These are phyloP conservation scores for Thripadectes ignobilis DNA, from an alignment of 2,797 vertebrate species.

Conservation along the genomic window DNA sequence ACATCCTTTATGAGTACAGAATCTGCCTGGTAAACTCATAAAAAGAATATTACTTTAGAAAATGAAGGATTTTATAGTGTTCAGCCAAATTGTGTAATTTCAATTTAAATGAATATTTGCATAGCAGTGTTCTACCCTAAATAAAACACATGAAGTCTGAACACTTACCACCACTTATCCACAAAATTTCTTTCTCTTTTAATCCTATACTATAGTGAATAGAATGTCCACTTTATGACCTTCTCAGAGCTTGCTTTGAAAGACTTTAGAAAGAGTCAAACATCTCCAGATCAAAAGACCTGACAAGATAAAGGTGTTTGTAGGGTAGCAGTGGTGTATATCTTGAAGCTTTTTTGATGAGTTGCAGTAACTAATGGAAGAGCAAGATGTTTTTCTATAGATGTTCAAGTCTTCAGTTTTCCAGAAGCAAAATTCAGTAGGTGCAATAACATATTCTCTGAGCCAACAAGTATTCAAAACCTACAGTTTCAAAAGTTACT, in stretches of 20 bases:
- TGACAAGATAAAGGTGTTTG: neutral
- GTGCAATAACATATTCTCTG: neutral
- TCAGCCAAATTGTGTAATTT: neutral
- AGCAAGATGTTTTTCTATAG: neutral
- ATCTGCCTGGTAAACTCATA: slow-evolving; percentile 6
- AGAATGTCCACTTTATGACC: neutral
- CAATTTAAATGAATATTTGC: neutral
- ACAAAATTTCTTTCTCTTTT: neutral
- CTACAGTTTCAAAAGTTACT: neutral
- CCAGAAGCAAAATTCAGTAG: neutral
- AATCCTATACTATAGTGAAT: neutral
- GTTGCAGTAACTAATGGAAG: neutral
- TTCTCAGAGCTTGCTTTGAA: neutral
- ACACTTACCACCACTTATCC: neutral
- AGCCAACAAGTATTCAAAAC: neutral
- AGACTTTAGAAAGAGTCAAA: neutral
- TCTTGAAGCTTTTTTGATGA: neutral
- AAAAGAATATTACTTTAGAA: neutral
- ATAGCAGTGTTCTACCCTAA: neutral
- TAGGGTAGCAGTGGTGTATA: neutral
- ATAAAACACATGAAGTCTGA: neutral
- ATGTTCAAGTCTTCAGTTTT: neutral
- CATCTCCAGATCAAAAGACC: neutral
- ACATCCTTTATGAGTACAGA: slow-evolving; percentile 3
- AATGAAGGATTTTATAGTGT: neutral